Evolutionary conservation across 1,140 invertebrate species (phyloP), one percentile per base, ranked within the genome.

Genomic region (Protaetia brevitarsis): DNA sequence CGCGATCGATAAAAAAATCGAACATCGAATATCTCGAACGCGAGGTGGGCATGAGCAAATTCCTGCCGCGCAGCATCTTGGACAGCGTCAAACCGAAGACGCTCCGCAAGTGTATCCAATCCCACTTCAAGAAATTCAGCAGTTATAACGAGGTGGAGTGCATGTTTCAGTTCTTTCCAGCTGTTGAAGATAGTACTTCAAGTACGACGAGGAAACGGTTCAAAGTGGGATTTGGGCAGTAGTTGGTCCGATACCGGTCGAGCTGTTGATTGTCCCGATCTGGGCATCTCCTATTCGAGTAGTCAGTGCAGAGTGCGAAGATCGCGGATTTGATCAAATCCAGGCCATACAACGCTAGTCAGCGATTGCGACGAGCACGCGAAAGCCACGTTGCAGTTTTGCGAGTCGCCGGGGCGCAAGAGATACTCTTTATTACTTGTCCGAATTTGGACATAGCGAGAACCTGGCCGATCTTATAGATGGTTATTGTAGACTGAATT

Each of bases 1-100:
- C 70, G 91, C 92, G 1, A 79, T 97, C 59, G 96, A 99, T 79
- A 99, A 98, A 79, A n/a, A 98, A 97, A 81, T 95, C 94, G 29
- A 97, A 97, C 81, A 88, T 98, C 72, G 96, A 98, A 75, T 96
- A 95, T 77, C 83, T 99, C 73, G 97, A 99, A 80, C 91, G 94
- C 81, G 96, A 98, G 83, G 88, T 97, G 71, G 96, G 96, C 16
- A 84, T 98, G 69, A 89, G 95, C 78, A 92, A 94, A 83, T 98
- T 98, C 82, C 84, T 99, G 69, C 96, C 96, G 3, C 88, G 90
- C 73, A 86, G 88, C 71, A 87, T 98, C 69, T 82, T 96, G 65
- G 89, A 93, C 68, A 87, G 87, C 64, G 89, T 90, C 78, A 98
- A 98, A 81, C 87, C 89, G 69, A 95, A 95, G 84, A 87, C 89